Base-by-base conservation (phyloP, 2,888 invertebrate genomes). In the Mesopsocus fuscifrons region DNA sequence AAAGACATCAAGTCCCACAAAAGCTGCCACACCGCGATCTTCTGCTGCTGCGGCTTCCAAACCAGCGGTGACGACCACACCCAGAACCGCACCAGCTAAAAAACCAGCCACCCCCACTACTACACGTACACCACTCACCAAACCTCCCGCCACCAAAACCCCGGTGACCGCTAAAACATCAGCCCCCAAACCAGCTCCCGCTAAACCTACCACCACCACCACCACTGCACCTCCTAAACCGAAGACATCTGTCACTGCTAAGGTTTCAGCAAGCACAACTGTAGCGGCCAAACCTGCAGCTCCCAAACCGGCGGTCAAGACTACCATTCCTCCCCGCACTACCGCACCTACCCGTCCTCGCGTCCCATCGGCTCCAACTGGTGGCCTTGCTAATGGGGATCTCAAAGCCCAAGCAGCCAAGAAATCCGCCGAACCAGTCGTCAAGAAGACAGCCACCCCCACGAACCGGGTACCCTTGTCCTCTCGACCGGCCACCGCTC, bases 101-200 rank as follows among this genome's bases (percentile, higher is more conserved):
- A 43, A 43, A 32, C 42, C 41, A 11, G 15, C 49, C 26, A 42
- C 46, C 43, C 44, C 52, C 18, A 52, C 53, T 41, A 51, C 54
- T 13, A 51, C 51, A 45, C 49, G 53, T 35, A 52, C 49, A 46
- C 46, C 49, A 21, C 11, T 44, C 6, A 46, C 47, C 20, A 41
- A 47, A 6, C 40, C 46, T 8, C 43, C 42, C 16, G 45, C 47
- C 9, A 30, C 54, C 26, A 55, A 55, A 47, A 49, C 52, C 4
- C 52, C 58, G 9, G 58, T 59, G 44, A 52, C 57, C 2, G 30
- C 46, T 31, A 44, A 41, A 18, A 32, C 44, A 34, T 13, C 44
- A 6, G 21, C 45, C 4, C 34, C 47, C 11, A 34, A 47, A 30
- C 41, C 48, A 22, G 33, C 44, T 11, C 38, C 48, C 9, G 41